Conservation (phyloP, 2,113 vertebrate genomes). For the Sceloporus tristichus region DNA sequence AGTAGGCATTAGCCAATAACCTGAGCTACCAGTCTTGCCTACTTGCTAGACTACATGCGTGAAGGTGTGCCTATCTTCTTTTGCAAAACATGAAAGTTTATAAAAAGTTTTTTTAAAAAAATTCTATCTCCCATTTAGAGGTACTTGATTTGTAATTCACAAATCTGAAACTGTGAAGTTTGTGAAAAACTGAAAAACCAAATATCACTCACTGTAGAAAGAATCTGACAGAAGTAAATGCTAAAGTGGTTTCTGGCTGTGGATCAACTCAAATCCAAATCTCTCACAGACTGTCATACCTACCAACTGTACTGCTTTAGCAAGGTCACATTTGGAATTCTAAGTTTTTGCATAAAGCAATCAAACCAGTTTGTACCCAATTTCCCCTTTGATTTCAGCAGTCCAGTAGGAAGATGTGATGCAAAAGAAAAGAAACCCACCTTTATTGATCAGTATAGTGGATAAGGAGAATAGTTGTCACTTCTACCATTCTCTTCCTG, state of each 20-base stretch:
- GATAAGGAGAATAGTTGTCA: neutral
- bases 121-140: neutral
- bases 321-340: constrained; percentile 20
- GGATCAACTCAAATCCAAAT: constrained; percentile 17
- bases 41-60: neutral
- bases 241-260: constrained; percentile 27
- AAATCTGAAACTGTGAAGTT: constrained; percentile 15
- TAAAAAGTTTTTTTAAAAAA: neutral
- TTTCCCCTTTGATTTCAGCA: neutral
- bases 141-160: constrained; percentile 20
- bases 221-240: constrained; percentile 29
- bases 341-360: constrained; percentile 12
- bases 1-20: neutral
- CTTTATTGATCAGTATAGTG: too few relatives aligned
- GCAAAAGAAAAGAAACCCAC: neutral
- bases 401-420: neutral
- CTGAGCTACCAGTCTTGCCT: neutral
- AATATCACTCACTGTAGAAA: constrained; percentile 13
- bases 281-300: constrained; percentile 26
- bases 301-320: constrained; percentile 31
- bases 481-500: neutral
- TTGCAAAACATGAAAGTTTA: neutral
- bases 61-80: neutral
- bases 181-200: constrained; percentile 11
- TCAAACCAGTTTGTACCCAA: neutral